Evolutionary conservation across 2,888 invertebrate genomes (phyloP).

Genomic region (Nymphalis urticae): DNA sequence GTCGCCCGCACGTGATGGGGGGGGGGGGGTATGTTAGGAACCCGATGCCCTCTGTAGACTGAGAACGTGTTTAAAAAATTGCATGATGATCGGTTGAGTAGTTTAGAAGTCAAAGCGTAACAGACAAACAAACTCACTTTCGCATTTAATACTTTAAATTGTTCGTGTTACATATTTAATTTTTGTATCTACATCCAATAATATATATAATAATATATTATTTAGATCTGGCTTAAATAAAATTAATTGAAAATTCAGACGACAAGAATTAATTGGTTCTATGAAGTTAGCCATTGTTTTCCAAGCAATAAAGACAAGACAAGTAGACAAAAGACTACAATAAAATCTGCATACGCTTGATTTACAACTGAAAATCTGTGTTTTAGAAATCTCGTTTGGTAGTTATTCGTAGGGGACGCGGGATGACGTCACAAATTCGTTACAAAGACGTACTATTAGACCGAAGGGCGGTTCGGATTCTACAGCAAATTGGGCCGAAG

Average conservation of each 20-base stretch:
- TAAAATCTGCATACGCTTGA: slow-evolving; percentile 10
- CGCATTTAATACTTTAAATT: too few relatives aligned
- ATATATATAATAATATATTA: too few relatives aligned
- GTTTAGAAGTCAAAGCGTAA: too few relatives aligned
- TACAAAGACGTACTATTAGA: slow-evolving; percentile 33
- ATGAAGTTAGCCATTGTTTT: neutral
- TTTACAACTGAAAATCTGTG: neutral
- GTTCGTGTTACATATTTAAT: too few relatives aligned
- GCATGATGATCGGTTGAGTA: too few relatives aligned
- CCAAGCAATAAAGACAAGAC: neutral
- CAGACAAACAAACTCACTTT: too few relatives aligned
- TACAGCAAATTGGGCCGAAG: slow-evolving; percentile 38
- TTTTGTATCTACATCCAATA: too few relatives aligned
- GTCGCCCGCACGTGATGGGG: too few relatives aligned
- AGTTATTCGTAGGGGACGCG: slow-evolving; percentile 18
- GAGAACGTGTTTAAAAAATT: too few relatives aligned
- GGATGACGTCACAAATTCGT: slow-evolving; percentile 31
- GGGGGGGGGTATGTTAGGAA: too few relatives aligned
- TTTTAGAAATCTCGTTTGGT: slow-evolving; percentile 4
- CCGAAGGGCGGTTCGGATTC: slow-evolving; percentile 32
- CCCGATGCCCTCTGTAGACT: too few relatives aligned
- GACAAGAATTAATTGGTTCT: neutral
- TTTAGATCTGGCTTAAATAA: too few relatives aligned
- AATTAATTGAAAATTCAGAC: neutral
- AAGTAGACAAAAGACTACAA: neutral